Percentiles rank a stretch among this genome's conserved stretches.
These are phyloP conservation scores for Nannospalax galili DNA, from an alignment of 2,113 vertebrate genomes.

Conservation along the genomic window DNA sequence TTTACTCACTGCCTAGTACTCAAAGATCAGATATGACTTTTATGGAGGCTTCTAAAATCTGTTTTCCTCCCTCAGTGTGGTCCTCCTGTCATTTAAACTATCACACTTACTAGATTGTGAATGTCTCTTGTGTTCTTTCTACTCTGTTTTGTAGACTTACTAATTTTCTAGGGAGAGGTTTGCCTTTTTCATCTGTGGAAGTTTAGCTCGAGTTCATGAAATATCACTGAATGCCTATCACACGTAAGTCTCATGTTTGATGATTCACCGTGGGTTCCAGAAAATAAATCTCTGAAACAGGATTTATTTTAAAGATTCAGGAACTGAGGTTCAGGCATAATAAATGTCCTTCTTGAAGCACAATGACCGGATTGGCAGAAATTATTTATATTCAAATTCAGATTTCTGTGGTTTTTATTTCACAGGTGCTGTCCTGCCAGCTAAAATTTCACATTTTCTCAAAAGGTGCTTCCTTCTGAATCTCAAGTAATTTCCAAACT, in stretches of 20 bases:
- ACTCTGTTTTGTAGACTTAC: background rate
- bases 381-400: slow-evolving; percentile 38
- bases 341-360: background rate
- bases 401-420: background rate
- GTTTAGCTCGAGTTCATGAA: background rate
- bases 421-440: slow-evolving; percentile 15
- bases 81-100: background rate
- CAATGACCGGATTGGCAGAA: background rate
- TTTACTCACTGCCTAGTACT: background rate
- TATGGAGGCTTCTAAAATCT: background rate
- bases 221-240: background rate
- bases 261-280: background rate
- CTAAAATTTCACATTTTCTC: slow-evolving; percentile 38
- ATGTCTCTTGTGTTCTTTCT: background rate
- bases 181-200: background rate
- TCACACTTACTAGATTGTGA: background rate
- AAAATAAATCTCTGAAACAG: slow-evolving; percentile 11
- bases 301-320: slow-evolving; percentile 28
- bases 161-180: background rate
- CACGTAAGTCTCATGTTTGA: background rate
- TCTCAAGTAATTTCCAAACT: slow-evolving; percentile 47
- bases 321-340: background rate
- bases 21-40: background rate
- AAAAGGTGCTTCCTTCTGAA: background rate
- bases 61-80: background rate